Conservation (phyloP, 30 jellyfish, hydroid and myxozoan species). For the Nemopilema nomurai region DNA sequence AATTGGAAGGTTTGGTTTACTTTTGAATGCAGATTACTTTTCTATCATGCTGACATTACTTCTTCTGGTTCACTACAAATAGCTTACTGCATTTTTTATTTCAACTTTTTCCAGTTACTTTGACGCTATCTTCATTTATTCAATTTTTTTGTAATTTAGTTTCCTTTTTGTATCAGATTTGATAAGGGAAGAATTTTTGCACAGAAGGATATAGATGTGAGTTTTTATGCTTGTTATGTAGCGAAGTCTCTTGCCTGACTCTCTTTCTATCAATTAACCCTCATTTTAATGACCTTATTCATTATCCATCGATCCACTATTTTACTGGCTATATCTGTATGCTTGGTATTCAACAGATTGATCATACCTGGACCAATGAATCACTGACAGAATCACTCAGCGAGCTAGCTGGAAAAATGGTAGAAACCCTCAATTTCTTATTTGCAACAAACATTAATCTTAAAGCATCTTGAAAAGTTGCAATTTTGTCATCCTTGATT, state of each 20-base stretch:
- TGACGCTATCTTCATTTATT: too few relatives aligned
- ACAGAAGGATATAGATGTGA: conserved; percentile 40
- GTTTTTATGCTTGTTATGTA: too few relatives aligned
- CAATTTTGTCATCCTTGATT: too few relatives aligned
- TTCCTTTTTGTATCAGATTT: conserved; percentile 24
- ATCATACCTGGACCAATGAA: conserved; percentile 27
- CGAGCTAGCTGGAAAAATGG: conserved; percentile 60
- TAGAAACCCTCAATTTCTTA: background rate
- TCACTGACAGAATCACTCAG: conserved; percentile 37
- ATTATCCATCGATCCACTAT: background rate
- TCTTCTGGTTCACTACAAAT: background rate
- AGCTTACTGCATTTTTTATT: too few relatives aligned
- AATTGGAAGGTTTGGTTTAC: conserved; percentile 54
- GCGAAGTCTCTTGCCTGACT: too few relatives aligned
- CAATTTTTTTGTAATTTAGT: background rate
- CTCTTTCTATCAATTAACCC: too few relatives aligned
- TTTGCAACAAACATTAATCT: background rate
- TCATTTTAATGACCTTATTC: too few relatives aligned
- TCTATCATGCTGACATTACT: background rate
- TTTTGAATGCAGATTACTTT: background rate
- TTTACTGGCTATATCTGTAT: too few relatives aligned
- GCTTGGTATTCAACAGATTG: background rate
- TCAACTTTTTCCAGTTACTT: too few relatives aligned
- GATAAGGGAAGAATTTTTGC: conserved; percentile 44
- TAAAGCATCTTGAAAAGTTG: too few relatives aligned